phyloP scores from a whole-genome alignment of 2,888 invertebrate species.

The Nomada ferruginata region DNA sequence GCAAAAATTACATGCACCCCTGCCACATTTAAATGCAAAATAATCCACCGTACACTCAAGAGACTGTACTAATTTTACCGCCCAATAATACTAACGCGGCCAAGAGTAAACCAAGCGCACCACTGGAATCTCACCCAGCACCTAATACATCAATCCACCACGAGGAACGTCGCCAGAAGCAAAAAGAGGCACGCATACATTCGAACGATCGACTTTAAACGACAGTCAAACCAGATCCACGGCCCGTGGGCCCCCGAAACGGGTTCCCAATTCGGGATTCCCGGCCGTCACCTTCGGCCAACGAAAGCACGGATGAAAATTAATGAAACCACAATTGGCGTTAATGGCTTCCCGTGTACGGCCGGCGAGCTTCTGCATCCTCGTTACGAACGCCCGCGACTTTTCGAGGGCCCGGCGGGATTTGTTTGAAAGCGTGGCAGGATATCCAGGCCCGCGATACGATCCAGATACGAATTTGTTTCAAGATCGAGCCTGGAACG shows the following conservation, averaged over 20 bases:
- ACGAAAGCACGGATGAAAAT: slow-evolving; percentile 74
- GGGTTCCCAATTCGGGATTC: slow-evolving; percentile 35
- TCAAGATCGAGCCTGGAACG: slow-evolving; percentile 6
- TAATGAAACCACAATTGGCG: slow-evolving; percentile 77
- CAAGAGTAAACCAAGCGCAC: neutral
- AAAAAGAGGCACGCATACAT: slow-evolving; percentile 16
- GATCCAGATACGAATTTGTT: slow-evolving; percentile 55
- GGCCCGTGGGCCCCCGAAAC: slow-evolving; percentile 7
- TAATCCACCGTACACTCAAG: no score
- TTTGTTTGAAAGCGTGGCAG: slow-evolving; percentile 44
- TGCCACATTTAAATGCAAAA: no score
- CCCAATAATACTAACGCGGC: slow-evolving; percentile 22
- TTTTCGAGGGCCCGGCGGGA: slow-evolving; percentile 57
- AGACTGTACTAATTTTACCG: neutral
- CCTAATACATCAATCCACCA: slow-evolving; percentile 39
- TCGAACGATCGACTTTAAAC: slow-evolving; percentile 15
- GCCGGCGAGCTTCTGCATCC: slow-evolving; percentile 69
- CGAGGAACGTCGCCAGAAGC: slow-evolving; percentile 3
- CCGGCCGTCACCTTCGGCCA: slow-evolving; percentile 66
- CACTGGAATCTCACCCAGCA: slow-evolving; percentile 14
- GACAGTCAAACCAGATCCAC: slow-evolving; percentile 5
- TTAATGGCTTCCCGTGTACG: slow-evolving; percentile 73
- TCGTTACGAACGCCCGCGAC: slow-evolving; percentile 60
- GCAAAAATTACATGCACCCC: no score
- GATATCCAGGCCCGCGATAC: slow-evolving; percentile 38